phyloP scores from a whole-genome alignment of 1,140 invertebrate genomes.

The Chironomus tepperi region DNA sequence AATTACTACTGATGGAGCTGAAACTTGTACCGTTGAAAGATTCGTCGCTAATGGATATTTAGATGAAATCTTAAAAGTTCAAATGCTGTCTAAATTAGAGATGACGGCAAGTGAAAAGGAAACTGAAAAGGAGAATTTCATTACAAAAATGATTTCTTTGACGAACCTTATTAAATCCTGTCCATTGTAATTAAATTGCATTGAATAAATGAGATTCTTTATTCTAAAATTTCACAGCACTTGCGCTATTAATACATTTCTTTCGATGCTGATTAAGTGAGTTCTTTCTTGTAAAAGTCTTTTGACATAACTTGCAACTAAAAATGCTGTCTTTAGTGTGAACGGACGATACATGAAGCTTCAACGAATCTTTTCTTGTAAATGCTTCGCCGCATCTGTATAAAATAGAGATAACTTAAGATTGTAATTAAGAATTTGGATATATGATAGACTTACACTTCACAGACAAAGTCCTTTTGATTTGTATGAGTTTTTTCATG shows the following conservation, averaged over 20 bases:
- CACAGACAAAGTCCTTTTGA: neutral
- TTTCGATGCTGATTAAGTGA: neutral
- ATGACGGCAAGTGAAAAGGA: neutral
- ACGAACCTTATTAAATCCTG: neutral
- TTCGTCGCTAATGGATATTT: neutral
- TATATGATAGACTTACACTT: neutral
- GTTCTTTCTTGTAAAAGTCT: neutral
- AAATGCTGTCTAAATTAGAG: neutral
- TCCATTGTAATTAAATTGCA: neutral
- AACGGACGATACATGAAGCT: neutral
- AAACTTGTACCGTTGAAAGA: neutral
- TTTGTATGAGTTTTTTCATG: slow-evolving; percentile 5
- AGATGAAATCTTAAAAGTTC: neutral
- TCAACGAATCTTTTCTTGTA: neutral
- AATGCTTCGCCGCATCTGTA: neutral
- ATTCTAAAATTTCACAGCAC: too few species aligned
- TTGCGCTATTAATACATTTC: neutral
- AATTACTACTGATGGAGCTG: neutral
- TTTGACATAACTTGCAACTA: neutral
- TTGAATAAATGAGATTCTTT: neutral
- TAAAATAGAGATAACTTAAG: neutral
- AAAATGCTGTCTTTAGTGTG: neutral
- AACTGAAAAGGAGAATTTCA: neutral
- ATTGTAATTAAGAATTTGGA: too few species aligned
- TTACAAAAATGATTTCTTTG: neutral